Base-by-base conservation (phyloP, 2,797 vertebrate species). In the Setipinna tenuifilis region DNA sequence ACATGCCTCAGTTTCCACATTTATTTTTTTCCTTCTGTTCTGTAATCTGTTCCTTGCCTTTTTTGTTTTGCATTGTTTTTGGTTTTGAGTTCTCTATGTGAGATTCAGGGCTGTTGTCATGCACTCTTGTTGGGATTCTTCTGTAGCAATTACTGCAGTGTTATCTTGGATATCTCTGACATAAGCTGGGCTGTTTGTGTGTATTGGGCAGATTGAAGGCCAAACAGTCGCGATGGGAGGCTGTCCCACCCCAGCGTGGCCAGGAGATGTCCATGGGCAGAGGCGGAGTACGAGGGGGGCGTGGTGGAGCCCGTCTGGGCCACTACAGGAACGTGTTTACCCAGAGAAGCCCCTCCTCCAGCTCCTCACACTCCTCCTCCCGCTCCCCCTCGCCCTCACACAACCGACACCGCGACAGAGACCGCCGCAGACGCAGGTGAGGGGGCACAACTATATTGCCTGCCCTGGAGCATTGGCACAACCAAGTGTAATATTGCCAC, bases 311-410 rank as follows among this genome's bases (percentile, higher is more conserved):
- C 83, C 90, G 95, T 85, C 86, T 96, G 86, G 96, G 96, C 10
- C 94, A 97, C 86, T 98, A 98, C 90, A 96, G 97, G 71, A 98
- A 98, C 59, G 96, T 98, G 46, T 98, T 98, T 93, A 97, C 97
- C 89, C 97, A 98, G 87, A 94, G 96, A 88, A 98, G 97, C 91
- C 97, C 97, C 1, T 97, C 97, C 4, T 97, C 97, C 61, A 96
- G 95, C 88, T 97, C 97, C 2, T 96, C 96, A 0, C 93, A 91
- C 57, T 98, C 98, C 0, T 96, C 97, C 2, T 98, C 97, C 0
- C 94, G 95, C 86, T 97, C 97, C 0, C 96, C 97, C 0, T 98
- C 97, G 0, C 97, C 97, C 31, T 93, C 94, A 1, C 96, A 95
- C 46, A 89, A 90, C 85, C 91, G 95, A 28, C 92, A 95, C 87